Percentiles rank a stretch among this genome's conserved stretches.
phyloP scores from a whole-genome alignment of 1,140 invertebrate species.

The Bactericera cockerelli region DNA sequence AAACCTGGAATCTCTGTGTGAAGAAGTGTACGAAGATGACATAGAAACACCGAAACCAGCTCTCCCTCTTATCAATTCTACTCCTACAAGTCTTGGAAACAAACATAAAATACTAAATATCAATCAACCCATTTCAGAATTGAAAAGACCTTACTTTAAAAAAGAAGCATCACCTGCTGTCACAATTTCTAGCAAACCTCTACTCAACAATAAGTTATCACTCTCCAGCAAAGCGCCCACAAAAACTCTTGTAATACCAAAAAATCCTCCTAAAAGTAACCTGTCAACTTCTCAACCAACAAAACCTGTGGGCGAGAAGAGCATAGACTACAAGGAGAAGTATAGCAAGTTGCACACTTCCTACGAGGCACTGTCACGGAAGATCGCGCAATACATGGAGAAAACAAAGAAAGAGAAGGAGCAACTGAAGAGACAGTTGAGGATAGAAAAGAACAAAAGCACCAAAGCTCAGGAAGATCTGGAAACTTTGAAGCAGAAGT shows the following conservation, averaged over 20 bases:
- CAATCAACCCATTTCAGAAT: background rate
- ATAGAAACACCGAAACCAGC: background rate
- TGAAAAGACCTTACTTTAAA: background rate
- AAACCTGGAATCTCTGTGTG: background rate
- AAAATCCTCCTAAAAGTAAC: background rate
- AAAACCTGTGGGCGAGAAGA: background rate
- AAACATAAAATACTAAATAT: background rate
- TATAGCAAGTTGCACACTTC: background rate
- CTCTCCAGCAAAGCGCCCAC: too few relatives aligned
- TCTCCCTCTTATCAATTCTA: too few relatives aligned
- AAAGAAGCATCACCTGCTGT: too few relatives aligned
- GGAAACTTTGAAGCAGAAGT: constrained; percentile 10
- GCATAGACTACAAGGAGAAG: background rate
- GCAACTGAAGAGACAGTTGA: background rate
- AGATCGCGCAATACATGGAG: background rate
- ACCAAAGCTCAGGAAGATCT: constrained; percentile 13
- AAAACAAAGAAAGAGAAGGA: background rate
- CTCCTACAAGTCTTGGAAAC: background rate
- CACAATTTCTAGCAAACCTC: too few relatives aligned
- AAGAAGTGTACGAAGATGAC: background rate
- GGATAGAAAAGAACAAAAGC: constrained; percentile 8
- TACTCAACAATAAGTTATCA: too few relatives aligned
- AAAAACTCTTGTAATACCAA: background rate
- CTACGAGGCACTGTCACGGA: background rate
- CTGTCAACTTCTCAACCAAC: background rate